Conservation (phyloP, 2,888 invertebrate genomes). For the Lathronympha strigana region DNA sequence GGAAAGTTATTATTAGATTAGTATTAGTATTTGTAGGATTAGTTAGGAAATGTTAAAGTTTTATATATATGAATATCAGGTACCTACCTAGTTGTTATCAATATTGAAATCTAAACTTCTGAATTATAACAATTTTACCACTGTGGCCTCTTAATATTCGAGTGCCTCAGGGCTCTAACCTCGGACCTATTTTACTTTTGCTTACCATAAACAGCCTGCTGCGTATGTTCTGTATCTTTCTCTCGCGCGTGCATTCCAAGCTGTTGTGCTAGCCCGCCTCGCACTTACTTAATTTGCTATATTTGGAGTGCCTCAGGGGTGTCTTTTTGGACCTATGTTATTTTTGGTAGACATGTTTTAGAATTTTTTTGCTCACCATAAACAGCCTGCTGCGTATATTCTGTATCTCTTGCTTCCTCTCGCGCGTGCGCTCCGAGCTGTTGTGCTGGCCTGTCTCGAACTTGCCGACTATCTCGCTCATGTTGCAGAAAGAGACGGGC, state of each 20-base stretch:
- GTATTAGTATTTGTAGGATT: no score
- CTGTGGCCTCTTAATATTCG: no score
- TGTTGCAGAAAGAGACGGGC: slow-evolving; percentile 91
- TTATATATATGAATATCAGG: no score
- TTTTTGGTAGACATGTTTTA: background rate
- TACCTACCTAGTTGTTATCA: no score
- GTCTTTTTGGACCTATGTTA: background rate
- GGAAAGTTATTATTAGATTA: no score
- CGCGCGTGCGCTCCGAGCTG: slow-evolving; percentile 88
- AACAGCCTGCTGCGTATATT: slow-evolving; percentile 93
- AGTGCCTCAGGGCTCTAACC: no score
- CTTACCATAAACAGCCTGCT: slow-evolving; percentile 91
- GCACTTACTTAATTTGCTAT: slow-evolving; percentile 93
- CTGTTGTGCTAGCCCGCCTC: slow-evolving; percentile 86
- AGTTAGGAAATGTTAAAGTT: no score
- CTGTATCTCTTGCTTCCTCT: slow-evolving; percentile 94
- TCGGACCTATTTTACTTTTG: no score
- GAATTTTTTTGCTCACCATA: slow-evolving; percentile 80
- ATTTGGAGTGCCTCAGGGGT: no score
- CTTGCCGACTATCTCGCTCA: slow-evolving; percentile 92
- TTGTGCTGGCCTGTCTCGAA: slow-evolving; percentile 89
- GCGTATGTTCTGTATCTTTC: slow-evolving; percentile 94
- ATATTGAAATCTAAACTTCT: no score
- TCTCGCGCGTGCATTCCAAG: slow-evolving; percentile 89
- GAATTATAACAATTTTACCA: no score